Evolutionary conservation across 2,797 vertebrate genomes (phyloP).

Genomic region (Poeciliopsis infans): DNA sequence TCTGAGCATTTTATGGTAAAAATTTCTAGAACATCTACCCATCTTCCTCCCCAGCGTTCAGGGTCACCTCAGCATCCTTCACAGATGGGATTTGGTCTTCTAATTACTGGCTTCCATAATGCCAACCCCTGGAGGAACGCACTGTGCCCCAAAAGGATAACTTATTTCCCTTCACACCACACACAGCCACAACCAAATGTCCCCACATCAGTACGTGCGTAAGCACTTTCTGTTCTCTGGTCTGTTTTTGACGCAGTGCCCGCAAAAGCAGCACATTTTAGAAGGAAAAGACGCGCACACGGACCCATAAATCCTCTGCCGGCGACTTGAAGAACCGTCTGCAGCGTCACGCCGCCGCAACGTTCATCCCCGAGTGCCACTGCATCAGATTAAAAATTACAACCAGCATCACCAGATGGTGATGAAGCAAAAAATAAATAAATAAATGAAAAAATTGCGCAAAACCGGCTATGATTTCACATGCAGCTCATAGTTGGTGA

Average conservation of each 20-base stretch:
- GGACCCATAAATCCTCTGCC: constrained; percentile 3
- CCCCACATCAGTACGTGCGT: constrained; percentile 47
- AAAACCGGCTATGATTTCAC: constrained; percentile 28
- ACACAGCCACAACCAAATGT: constrained; percentile 21
- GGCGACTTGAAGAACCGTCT: constrained; percentile 23
- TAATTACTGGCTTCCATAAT: not conserved
- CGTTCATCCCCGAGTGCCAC: constrained; percentile 23
- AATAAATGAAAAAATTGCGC: constrained; percentile 37
- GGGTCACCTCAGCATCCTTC: constrained; percentile 56
- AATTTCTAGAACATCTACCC: not conserved
- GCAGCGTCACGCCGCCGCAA: constrained; percentile 50
- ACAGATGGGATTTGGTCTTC: constrained; percentile 4
- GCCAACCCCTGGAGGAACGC: not conserved
- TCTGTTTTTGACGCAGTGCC: constrained; percentile 77
- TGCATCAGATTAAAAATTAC: constrained; percentile 53
- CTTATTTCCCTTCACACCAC: not conserved
- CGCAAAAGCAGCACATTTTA: constrained; percentile 33
- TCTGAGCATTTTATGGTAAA: not conserved
- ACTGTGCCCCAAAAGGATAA: constrained; percentile 24
- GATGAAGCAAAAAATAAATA: constrained; percentile 33
- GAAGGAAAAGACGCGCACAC: constrained; percentile 10
- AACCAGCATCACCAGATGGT: constrained; percentile 44
- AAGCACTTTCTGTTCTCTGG: constrained; percentile 52
- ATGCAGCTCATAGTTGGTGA: constrained; percentile 21
- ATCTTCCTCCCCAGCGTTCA: constrained; percentile 12